Conservation (phyloP, 2,113 vertebrate species). For the Sus scrofa region T2T-Sscrofa CM000812.6:132766001-132766500, state of each 20-base stretch:
- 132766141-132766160: conserved; percentile 77
- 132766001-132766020: neutral
- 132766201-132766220: conserved; percentile 65
- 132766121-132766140: conserved; percentile 73
- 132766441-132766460: conserved; percentile 82
- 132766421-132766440: conserved; percentile 82
- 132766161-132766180: conserved; percentile 80
- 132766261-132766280: conserved; percentile 78
- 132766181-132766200: conserved; percentile 77
- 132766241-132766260: conserved; percentile 73
- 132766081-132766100: neutral
- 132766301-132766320: conserved; percentile 73
- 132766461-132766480: conserved; percentile 84
- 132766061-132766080: neutral
- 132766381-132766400: conserved; percentile 76
- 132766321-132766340: conserved; percentile 83
- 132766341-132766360: conserved; percentile 85
- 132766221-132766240: conserved; percentile 49
- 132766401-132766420: conserved; percentile 82
- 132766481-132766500: conserved; percentile 84
- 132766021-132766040: neutral
- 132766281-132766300: conserved; percentile 79
- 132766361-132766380: conserved; percentile 83
- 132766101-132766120: conserved; percentile 9
- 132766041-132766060: neutral